phyloP scores from a whole-genome alignment of 2,797 vertebrate genomes.

The Denticeps clupeoides region DNA sequence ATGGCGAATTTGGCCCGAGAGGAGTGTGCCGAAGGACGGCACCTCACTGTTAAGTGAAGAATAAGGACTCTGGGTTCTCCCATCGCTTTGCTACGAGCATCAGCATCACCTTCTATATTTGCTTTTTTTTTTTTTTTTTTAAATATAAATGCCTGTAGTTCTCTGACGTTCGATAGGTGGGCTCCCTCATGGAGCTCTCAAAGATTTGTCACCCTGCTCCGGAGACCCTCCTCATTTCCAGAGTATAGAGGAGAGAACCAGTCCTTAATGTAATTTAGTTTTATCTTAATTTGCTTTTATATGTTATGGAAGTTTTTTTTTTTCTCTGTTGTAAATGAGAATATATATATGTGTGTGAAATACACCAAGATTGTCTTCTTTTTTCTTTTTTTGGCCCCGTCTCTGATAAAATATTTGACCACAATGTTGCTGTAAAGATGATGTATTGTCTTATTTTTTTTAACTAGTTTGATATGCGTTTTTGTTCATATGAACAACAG shows the following conservation, averaged over 20 bases:
- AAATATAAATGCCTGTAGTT: constrained; percentile 21
- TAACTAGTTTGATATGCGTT: constrained; percentile 19
- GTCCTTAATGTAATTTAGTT: constrained; percentile 26
- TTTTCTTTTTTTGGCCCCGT: constrained; percentile 16
- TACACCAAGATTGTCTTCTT: constrained; percentile 43
- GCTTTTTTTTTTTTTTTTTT: constrained; percentile 27
- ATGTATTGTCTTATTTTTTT: constrained; percentile 28
- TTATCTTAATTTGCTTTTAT: constrained; percentile 41
- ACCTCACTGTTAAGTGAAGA: background rate
- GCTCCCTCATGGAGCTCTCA: constrained; percentile 12
- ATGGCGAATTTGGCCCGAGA: background rate
- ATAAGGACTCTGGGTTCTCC: background rate
- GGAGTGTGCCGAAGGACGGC: background rate
- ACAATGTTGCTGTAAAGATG: constrained; percentile 31
- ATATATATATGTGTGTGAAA: constrained; percentile 33
- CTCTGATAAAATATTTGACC: constrained; percentile 33
- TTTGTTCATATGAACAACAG: constrained; percentile 27
- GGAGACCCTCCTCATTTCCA: too few relatives aligned
- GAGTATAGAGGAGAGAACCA: too few relatives aligned
- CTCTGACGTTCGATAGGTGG: constrained; percentile 1
- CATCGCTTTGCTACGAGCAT: background rate
- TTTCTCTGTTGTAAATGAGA: constrained; percentile 36
- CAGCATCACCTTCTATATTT: background rate
- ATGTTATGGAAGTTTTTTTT: constrained; percentile 32
- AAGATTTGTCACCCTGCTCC: constrained; percentile 8